Base-by-base conservation (phyloP, 1,140 invertebrate genomes). In the Procambarus virginalis region DNA sequence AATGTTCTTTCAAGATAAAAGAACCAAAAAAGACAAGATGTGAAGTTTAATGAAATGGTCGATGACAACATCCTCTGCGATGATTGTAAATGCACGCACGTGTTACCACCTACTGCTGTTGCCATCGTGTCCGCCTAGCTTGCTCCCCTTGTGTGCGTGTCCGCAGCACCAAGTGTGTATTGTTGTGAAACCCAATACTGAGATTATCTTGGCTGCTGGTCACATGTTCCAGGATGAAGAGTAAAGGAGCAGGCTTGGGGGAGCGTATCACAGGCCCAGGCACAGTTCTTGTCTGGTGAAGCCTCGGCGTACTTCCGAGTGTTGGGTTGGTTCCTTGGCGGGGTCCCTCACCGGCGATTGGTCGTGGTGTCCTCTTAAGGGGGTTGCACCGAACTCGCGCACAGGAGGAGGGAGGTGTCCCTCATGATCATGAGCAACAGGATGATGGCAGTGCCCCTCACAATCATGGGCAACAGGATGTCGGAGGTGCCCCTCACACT, bases 11-110 rank as follows among this genome's bases (percentile, higher is more conserved):
- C 55, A 64, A 64, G 60, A 64, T 17, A 64, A 20, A 20, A 64
- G 55, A 34, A 45, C 34, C 12, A 70, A 68, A 84, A 12, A 73
- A n/a, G 46, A 84, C 73, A 34, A 58, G 5, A 17, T 51, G n/a
- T 34, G n/a, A 58, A 55, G 20, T 48, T 84, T 45, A 49, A 84
- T 73, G 82, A 84, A 4, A 84, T 84, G 82, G 68, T 17, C 73
- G 82, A 80, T 80, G 78, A 80, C 55, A 55, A 80, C 78, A 55
- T 80, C n/a, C 78, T 80, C 34, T 73, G 34, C 34, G 68, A 84
- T 49, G 64, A 84, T 84, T 84, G 82, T 84, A 84, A 84, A 84
- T 84, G 82, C 82, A 84, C 73, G 73, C 49, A 64, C 49, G 82
- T 84, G 82, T 84, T 84, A 73, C 82, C 82, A 84, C 73, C 64